Percentiles rank a stretch among this genome's conserved stretches.
phyloP scores from a whole-genome alignment of 2,888 invertebrate species.

The Cyrtodaria siliqua region DNA sequence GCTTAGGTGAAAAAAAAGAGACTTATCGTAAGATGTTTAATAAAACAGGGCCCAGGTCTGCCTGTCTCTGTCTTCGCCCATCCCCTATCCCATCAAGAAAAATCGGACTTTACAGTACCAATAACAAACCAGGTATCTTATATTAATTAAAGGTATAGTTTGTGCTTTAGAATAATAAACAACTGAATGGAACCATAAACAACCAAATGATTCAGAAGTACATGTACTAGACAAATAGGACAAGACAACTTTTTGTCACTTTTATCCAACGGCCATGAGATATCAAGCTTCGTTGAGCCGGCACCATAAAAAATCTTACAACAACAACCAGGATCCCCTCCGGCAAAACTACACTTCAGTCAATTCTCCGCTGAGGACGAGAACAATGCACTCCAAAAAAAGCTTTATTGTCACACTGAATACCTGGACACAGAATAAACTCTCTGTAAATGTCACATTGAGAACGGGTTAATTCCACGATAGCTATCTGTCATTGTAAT shows the following conservation, averaged over 20 bases:
- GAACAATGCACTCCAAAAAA: conserved; percentile 13
- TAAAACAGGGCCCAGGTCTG: too few species aligned
- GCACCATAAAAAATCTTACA: conserved; percentile 44
- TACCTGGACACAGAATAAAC: conserved; percentile 25
- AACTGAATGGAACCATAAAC: too few species aligned
- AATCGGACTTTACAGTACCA: too few species aligned
- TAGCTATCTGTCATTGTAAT: conserved; percentile 52
- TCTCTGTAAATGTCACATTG: conserved; percentile 43
- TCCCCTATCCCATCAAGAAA: too few species aligned
- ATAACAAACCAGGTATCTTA: too few species aligned
- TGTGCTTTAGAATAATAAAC: too few species aligned
- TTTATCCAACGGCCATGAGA: conserved; percentile 14
- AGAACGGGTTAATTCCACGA: conserved; percentile 22
- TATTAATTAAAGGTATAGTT: too few species aligned
- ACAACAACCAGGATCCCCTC: conserved; percentile 32
- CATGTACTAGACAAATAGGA: neutral
- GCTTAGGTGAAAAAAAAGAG: too few species aligned
- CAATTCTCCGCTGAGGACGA: neutral
- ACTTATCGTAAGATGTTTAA: too few species aligned
- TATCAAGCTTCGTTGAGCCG: conserved; percentile 36
- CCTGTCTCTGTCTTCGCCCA: too few species aligned
- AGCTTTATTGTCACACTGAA: conserved; percentile 24
- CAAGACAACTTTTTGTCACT: conserved; percentile 12
- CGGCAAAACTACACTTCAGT: conserved; percentile 10
- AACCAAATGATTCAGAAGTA: too few species aligned